Evolutionary conservation across 2,113 vertebrate genomes (phyloP).

Genomic region (Alligator mississippiensis): DNA sequence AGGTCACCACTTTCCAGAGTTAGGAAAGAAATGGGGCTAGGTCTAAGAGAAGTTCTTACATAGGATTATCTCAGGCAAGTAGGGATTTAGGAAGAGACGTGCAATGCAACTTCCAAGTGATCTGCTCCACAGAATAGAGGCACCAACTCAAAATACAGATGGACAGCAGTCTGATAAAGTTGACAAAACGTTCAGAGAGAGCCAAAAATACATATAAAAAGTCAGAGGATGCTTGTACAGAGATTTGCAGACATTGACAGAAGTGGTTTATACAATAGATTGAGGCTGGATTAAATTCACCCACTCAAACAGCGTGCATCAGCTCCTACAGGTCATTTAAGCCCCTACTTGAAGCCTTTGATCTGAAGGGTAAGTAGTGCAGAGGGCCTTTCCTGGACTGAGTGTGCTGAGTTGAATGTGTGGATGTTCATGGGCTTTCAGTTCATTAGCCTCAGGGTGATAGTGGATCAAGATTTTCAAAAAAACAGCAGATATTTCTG

Average conservation of each 20-base stretch:
- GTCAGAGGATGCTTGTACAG: constrained; percentile 32
- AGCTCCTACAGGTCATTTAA: not conserved
- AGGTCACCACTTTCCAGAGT: not conserved
- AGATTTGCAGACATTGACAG: constrained; percentile 34
- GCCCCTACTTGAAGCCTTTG: not conserved
- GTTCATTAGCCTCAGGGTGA: not conserved
- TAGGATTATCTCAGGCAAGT: constrained; percentile 9
- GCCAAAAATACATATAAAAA: constrained; percentile 13
- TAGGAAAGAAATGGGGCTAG: not conserved
- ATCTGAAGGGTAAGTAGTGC: accelerated
- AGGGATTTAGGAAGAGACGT: constrained; percentile 15
- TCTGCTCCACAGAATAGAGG: not conserved
- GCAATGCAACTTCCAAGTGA: constrained; percentile 38
- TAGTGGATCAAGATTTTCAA: not conserved
- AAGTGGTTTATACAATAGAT: not conserved
- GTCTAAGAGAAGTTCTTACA: not conserved
- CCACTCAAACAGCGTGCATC: not conserved
- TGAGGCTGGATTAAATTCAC: constrained; percentile 28
- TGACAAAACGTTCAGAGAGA: constrained; percentile 12
- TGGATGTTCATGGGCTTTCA: not conserved
- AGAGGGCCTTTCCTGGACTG: not conserved
- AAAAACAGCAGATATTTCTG: not conserved
- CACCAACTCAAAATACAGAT: not conserved
- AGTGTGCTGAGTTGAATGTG: accelerated
- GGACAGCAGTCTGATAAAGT: not conserved